These are phyloP conservation scores for Lycocerus yunnanus DNA, from an alignment of 2,888 invertebrate species.

Conservation along the genomic window DNA sequence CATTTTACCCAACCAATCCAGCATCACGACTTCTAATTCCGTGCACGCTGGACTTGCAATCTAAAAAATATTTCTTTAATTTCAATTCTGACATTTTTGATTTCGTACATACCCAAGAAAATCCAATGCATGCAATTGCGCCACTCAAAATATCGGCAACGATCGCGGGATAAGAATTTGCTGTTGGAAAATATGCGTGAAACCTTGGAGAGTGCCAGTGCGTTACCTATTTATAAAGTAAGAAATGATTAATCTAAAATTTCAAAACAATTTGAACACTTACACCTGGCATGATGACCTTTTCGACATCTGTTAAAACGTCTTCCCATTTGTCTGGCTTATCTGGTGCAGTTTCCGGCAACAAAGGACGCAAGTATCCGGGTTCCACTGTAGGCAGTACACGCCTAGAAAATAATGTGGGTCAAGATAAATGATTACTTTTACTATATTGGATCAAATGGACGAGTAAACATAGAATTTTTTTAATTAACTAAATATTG, in stretches of 20 bases:
- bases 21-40: conserved; percentile 91
- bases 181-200: conserved; percentile 94
- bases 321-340: conserved; percentile 88
- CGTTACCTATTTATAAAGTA: conserved; percentile 63
- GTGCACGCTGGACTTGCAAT: conserved; percentile 95
- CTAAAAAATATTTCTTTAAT: conserved; percentile 55
- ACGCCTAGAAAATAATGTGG: conserved; percentile 58
- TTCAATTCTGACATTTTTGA: background rate
- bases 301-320: conserved; percentile 90
- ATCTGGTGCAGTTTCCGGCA: conserved; percentile 84
- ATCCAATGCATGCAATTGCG: conserved; percentile 94
- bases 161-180: conserved; percentile 91
- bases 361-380: conserved; percentile 85
- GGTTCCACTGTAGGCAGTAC: conserved; percentile 93
- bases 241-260: background rate
- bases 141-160: conserved; percentile 95
- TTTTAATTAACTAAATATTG: background rate
- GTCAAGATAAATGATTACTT: conserved; percentile 35
- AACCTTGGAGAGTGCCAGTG: conserved; percentile 97
- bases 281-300: conserved; percentile 95
- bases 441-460: background rate
- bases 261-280: background rate
- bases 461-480: background rate
- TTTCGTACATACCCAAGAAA: conserved; percentile 79
- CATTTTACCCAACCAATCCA: conserved; percentile 96